These are phyloP conservation scores for Drosophila kanekoi DNA, from an alignment of 2,888 invertebrate species.

Conservation along the genomic window DNA sequence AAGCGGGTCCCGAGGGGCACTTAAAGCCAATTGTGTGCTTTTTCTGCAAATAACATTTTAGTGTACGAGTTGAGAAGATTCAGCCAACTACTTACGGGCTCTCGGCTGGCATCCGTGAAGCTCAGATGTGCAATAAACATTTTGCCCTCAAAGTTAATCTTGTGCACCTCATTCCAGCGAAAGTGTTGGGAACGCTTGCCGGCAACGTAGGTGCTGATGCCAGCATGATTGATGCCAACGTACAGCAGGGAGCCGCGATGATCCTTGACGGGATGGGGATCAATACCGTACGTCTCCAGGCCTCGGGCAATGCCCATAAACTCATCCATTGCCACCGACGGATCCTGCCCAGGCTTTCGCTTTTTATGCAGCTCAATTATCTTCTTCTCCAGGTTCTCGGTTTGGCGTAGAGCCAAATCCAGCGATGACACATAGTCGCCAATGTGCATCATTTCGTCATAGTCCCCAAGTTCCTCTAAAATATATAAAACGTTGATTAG, in stretches of 20 bases:
- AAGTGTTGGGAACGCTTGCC: slow-evolving; percentile 97
- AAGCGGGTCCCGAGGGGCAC: slow-evolving; percentile 95
- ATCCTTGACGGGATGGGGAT: slow-evolving; percentile 99
- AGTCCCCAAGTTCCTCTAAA: slow-evolving; percentile 97
- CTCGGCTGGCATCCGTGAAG: slow-evolving; percentile 92
- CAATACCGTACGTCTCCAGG: slow-evolving; percentile 98
- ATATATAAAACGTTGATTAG: background rate
- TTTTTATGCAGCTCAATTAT: slow-evolving; percentile 96
- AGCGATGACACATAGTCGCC: slow-evolving; percentile 96
- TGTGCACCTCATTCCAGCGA: slow-evolving; percentile 97
- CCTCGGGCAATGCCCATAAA: slow-evolving; percentile 96
- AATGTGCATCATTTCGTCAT: slow-evolving; percentile 93
- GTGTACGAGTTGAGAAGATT: too few relatives aligned
- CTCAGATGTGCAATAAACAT: slow-evolving; percentile 98
- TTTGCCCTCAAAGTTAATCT: slow-evolving; percentile 98
- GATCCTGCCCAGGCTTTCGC: slow-evolving; percentile 93
- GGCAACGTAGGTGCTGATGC: slow-evolving; percentile 97
- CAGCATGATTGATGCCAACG: slow-evolving; percentile 97
- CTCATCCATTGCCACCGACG: slow-evolving; percentile 94
- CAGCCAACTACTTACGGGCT: slow-evolving; percentile 78
- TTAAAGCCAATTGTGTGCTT: slow-evolving; percentile 98
- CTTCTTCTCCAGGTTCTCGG: slow-evolving; percentile 95
- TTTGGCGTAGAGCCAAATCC: slow-evolving; percentile 96
- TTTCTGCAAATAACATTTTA: slow-evolving; percentile 88
- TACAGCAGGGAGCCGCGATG: slow-evolving; percentile 96